These are phyloP conservation scores for Cricetomys ansorgei DNA, from an alignment of 2,113 vertebrate species.

Conservation along the genomic window DNA sequence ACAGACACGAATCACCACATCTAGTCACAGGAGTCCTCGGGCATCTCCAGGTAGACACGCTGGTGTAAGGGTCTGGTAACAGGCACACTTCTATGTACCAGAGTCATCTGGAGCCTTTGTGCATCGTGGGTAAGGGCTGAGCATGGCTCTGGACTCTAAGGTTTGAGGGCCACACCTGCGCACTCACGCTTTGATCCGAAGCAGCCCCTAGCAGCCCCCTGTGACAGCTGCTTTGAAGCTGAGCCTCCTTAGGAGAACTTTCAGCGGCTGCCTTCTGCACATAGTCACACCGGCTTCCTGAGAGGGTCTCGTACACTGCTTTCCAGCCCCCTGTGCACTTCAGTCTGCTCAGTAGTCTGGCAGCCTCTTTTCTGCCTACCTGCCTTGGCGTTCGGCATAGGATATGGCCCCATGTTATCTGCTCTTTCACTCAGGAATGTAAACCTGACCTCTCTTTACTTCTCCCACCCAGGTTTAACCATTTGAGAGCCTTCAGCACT, in stretches of 20 bases:
- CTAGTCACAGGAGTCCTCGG: background rate
- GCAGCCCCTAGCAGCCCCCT: background rate
- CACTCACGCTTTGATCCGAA: background rate
- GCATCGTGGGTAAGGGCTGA: background rate
- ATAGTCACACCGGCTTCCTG: constrained; percentile 28
- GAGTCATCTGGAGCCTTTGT: background rate
- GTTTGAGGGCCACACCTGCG: accelerated
- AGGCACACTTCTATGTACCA: background rate
- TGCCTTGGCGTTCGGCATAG: background rate
- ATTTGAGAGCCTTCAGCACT: background rate
- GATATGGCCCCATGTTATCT: background rate
- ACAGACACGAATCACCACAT: no score
- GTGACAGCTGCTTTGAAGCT: constrained; percentile 13
- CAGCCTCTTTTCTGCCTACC: background rate
- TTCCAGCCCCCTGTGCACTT: background rate
- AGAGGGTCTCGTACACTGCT: constrained; percentile 38
- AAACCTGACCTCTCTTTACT: constrained; percentile 6
- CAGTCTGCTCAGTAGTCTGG: background rate
- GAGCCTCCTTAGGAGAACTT: background rate
- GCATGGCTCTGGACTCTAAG: background rate
- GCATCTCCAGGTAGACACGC: background rate
- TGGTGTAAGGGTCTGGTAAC: background rate
- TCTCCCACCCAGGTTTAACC: constrained; percentile 14
- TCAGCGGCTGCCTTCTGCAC: background rate
- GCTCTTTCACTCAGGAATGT: constrained; percentile 43